Evolutionary conservation across 2,797 vertebrate genomes (phyloP).

Genomic region (Ctenopoma multispine): DNA sequence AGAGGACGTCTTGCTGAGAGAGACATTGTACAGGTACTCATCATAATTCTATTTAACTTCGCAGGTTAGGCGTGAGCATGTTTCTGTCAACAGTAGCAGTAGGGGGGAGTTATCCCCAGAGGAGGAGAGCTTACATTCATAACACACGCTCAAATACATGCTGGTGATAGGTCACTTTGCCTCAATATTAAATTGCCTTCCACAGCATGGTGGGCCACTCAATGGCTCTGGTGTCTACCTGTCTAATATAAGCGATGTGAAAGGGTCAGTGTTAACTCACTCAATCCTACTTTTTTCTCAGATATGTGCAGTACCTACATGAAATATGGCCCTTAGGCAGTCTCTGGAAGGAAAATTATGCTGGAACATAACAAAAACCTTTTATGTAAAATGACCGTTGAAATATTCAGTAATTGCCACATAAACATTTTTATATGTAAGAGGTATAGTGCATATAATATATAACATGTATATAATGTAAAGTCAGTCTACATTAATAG

Average conservation of each 20-base stretch:
- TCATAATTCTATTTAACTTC: constrained; percentile 49
- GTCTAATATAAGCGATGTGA: not conserved
- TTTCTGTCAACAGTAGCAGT: constrained; percentile 42
- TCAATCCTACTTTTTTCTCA: no score
- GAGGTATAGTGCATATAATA: no score
- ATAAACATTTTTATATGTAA: no score
- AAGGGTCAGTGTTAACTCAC: not conserved
- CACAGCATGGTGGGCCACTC: not conserved
- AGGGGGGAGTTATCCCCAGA: not conserved
- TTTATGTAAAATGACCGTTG: no score
- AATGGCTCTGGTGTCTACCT: not conserved
- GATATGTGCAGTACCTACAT: no score
- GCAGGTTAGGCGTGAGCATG: constrained; percentile 19
- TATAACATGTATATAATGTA: no score
- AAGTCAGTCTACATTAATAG: no score
- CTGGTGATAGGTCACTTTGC: not conserved
- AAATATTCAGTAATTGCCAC: no score
- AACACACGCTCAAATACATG: constrained; percentile 24
- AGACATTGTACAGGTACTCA: constrained; percentile 96
- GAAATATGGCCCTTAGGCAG: no score
- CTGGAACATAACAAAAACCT: no score
- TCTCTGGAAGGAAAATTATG: no score
- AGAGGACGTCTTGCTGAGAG: constrained; percentile 93
- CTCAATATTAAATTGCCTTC: not conserved
- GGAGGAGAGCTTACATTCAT: constrained; percentile 19